Evolutionary conservation across 1,140 invertebrate genomes (phyloP), one percentile per base, ranked within the genome.

Genomic region (Tetragonula clypearis): DNA sequence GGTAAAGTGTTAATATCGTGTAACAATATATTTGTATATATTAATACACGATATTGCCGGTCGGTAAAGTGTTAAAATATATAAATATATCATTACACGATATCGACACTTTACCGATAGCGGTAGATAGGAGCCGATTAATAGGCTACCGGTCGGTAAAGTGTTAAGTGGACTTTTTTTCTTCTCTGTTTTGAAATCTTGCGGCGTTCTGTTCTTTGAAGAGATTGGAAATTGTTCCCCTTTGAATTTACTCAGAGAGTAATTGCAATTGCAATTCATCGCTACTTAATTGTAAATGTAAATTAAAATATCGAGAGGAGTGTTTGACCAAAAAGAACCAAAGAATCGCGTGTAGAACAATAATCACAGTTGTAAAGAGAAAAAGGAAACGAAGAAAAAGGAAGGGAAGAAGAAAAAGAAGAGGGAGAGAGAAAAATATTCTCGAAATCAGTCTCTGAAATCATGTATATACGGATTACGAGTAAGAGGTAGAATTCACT

Each of bases 291-390:
- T 53, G 65, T 78, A 81, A 30, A 73, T 58, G 53, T 74, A 77
- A 65, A 65, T 65, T 58, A 5, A 49, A 78, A 55, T 35, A 71
- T 30, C 35, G 73, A 69, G 55, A 41, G 6, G 41, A 19, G 82
- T 79, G 68, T 79, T 84, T 76, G 76, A 84, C 82, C 82, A 84
- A 84, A 84, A 84, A 84, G 55, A 84, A 84, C 82, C 82, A 84
- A 84, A 84, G 76, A 84, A 84, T 69, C 68, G 65, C 68, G 62
- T 79, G 3, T 35, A 84, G 82, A 79, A 79, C 82, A 79, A 79
- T 84, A 84, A 84, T 79, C 79, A 84, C n/a, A 58, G 49, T 49
- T 79, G 35, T 84, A 79, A 75, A 65, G 23, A 75, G 60, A 55
- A 26, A 49, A 55, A 75, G 30, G 30, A 30, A 30, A 30, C 1